Evolutionary conservation across 2,797 vertebrate genomes (phyloP), one percentile per base, ranked within the genome.

Genomic region (Bovichtus diacanthus): DNA sequence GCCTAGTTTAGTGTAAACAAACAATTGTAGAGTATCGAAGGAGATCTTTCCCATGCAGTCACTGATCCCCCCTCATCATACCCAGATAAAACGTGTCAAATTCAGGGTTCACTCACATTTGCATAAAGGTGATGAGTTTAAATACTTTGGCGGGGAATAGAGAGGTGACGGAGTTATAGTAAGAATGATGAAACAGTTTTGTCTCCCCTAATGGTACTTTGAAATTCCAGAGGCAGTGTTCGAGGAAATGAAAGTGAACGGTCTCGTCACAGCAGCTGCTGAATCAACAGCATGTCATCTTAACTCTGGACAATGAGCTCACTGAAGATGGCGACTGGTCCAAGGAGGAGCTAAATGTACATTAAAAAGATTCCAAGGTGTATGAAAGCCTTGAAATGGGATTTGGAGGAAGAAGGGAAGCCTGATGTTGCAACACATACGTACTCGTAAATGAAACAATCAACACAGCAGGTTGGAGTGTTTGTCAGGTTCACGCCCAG

Each of bases 1-100:
- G 89, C 77, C 74, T 68, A 71, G 80, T 89, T 92, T 89, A 90
- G 88, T 87, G 91, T 93, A 93, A 94, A 93, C 92, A 94, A 92
- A 93, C 87, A 86, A 56, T 65, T 29, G 61, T 78, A 60, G 76
- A 72, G 74, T 79, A 86, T 88, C 27, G 54, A 86, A 88, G 85
- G 69, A 55, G 82, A 85, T 87, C 69, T 80, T 70, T 80, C 69
- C 44, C 62, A 87, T 76, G 76, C 47, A 83, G 72, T 66, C 62
- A 50, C 75, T 76, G 63, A 82, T 43, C 59, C 59, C 19, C 23
- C 21, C 5, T 83, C 78, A 87, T 73, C 77, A 72, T 47, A 64
- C 68, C 50, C 25, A 82, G 67, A 90, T 87, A 76, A 89, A 88
- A 84, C 47, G 2, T 59, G 74, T 73, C 76, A 86, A 43, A 87